Percentiles rank a stretch among this genome's conserved stretches.
These are phyloP conservation scores for Eubucco bourcierii DNA, from an alignment of 2,113 vertebrate genomes.

Conservation along the genomic window DNA sequence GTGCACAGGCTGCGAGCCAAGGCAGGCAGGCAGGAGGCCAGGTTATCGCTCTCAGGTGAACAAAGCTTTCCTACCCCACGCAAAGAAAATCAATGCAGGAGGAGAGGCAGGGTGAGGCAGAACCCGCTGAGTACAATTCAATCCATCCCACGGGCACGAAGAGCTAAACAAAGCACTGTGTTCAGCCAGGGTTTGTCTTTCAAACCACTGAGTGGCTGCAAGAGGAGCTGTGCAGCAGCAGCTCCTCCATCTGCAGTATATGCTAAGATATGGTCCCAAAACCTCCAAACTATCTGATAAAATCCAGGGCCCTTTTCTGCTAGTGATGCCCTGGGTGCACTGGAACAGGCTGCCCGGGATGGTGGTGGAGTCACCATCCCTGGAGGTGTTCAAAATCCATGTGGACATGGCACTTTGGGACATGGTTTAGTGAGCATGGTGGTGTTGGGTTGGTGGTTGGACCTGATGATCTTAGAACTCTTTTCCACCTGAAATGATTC, in stretches of 20 bases:
- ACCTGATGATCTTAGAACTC: no score
- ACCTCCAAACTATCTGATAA: not conserved
- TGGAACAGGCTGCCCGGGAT: no score
- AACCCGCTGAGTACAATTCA: not conserved
- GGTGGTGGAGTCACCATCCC: no score
- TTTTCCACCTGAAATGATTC: no score
- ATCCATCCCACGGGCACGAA: not conserved
- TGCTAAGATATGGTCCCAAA: not conserved
- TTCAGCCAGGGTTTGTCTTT: not conserved
- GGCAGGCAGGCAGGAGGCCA: not conserved
- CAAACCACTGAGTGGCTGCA: not conserved
- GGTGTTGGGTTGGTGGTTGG: no score
- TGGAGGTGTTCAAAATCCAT: no score
- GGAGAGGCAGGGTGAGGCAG: not conserved
- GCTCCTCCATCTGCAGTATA: rapidly evolving
- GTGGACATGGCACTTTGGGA: no score
- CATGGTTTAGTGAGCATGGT: no score
- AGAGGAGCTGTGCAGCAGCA: not conserved
- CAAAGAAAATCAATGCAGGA: not conserved
- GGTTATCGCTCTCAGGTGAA: not conserved
- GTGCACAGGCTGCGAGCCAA: not conserved
- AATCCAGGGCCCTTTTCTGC: not conserved
- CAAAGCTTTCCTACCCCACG: not conserved
- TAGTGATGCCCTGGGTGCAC: not conserved
- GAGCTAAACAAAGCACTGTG: not conserved